Percentiles rank a stretch among this genome's conserved stretches.
Evolutionary conservation across 2,113 vertebrate genomes (phyloP).

Genomic region (Cebus imitator): DNA sequence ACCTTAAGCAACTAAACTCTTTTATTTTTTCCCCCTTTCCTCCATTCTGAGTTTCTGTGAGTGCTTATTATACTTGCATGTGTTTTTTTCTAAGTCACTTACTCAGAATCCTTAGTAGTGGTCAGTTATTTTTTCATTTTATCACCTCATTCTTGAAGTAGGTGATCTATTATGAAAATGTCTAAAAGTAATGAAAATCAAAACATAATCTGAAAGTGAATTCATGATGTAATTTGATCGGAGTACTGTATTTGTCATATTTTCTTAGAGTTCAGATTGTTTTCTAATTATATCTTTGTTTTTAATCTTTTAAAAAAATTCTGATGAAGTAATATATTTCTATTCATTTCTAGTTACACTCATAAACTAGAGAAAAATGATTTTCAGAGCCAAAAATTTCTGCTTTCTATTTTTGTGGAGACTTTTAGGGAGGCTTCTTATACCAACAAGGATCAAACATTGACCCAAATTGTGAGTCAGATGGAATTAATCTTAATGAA

Average conservation of each 20-base stretch:
- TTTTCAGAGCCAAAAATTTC: background rate
- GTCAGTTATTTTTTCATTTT: slow-evolving; percentile 48
- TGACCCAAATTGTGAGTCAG: background rate
- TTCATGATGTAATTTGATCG: slow-evolving; percentile 13
- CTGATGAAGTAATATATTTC: background rate
- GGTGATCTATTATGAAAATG: slow-evolving; percentile 1
- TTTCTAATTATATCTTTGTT: background rate
- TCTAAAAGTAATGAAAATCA: slow-evolving; percentile 20
- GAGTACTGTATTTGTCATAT: slow-evolving; percentile 6
- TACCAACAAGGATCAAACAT: background rate
- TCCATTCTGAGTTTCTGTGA: background rate
- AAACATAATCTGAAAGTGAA: background rate
- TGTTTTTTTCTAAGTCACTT: background rate
- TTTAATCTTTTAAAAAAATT: background rate
- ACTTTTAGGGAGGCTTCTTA: background rate
- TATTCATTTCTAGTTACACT: background rate
- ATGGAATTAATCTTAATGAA: slow-evolving; percentile 31
- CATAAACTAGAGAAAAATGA: slow-evolving; percentile 26
- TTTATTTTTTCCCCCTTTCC: background rate
- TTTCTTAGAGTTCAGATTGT: background rate
- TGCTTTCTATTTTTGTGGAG: background rate
- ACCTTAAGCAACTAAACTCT: background rate
- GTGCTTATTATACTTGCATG: background rate
- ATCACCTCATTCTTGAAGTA: slow-evolving; percentile 28
- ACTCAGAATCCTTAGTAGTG: slow-evolving; percentile 17